A percentile compares a stretch with the other conserved stretches of the same genome.
phyloP scores from a whole-genome alignment of 2,113 vertebrate species.

The Cranoglanis bouderius region DNA sequence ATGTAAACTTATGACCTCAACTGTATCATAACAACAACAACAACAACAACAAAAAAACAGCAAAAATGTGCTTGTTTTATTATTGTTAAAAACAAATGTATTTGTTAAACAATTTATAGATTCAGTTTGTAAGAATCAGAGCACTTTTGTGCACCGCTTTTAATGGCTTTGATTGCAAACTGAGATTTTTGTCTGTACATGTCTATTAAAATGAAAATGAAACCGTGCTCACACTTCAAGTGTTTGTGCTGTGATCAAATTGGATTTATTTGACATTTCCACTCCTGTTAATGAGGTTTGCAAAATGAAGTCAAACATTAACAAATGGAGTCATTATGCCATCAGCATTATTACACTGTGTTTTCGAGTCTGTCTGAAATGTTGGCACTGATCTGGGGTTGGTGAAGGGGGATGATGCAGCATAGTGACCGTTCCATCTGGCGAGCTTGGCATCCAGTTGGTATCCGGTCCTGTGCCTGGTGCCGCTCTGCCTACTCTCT shows the following conservation, averaged over 20 bases:
- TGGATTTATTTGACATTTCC: constrained; percentile 35
- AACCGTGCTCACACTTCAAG: not conserved
- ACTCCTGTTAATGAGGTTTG: constrained; percentile 28
- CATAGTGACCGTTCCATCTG: constrained; percentile 51
- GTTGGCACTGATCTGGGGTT: constrained; percentile 32
- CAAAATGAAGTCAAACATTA: constrained; percentile 22
- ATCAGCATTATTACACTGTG: constrained; percentile 30
- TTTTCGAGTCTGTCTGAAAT: constrained; percentile 33
- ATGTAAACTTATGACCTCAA: too few relatives aligned
- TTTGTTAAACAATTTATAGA: constrained; percentile 6
- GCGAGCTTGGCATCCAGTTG: constrained; percentile 47
- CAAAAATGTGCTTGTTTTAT: not conserved
- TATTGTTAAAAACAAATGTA: not conserved
- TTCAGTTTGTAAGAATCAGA: not conserved
- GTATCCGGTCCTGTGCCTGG: constrained; percentile 12
- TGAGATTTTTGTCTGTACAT: not conserved
- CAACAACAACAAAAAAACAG: constrained; percentile 6
- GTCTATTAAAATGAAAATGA: not conserved
- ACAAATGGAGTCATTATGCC: constrained; percentile 42
- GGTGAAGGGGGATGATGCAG: constrained; percentile 46
- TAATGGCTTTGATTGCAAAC: not conserved
- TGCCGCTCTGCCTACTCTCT: constrained; percentile 17
- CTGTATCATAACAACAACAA: too few relatives aligned
- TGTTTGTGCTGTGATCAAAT: constrained; percentile 31
- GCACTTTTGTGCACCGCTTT: not conserved